These are phyloP conservation scores for Myodes glareolus DNA, from an alignment of 2,113 vertebrate species.

Conservation along the genomic window DNA sequence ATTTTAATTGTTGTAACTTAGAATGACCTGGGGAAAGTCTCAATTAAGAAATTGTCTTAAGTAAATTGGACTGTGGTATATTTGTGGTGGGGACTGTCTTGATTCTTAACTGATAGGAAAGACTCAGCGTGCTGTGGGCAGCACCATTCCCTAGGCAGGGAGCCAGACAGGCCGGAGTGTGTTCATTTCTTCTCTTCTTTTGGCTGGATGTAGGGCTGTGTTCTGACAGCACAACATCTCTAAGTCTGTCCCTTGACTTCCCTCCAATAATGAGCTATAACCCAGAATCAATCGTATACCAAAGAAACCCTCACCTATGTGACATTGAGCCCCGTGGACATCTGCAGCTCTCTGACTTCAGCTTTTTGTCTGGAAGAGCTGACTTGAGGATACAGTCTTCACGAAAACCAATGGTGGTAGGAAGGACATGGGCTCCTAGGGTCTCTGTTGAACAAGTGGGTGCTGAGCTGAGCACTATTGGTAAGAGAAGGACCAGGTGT, in stretches of 20 bases:
- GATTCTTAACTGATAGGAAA: not conserved
- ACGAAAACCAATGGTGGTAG: not conserved
- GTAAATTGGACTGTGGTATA: not conserved
- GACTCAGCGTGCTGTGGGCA: not conserved
- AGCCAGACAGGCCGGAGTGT: not conserved
- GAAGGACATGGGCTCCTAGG: not conserved
- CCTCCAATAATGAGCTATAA: not conserved
- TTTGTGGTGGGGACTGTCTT: not conserved
- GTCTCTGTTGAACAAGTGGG: not conserved
- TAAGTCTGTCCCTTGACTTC: not conserved
- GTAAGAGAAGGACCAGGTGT: not conserved
- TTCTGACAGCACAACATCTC: too few species aligned
- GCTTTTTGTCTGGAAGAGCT: not conserved
- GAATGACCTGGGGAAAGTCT: not conserved
- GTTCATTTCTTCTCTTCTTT: not conserved
- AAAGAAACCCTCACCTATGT: not conserved
- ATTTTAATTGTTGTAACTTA: not conserved
- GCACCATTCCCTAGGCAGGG: not conserved
- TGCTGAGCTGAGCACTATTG: fast-evolving
- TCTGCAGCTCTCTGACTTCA: not conserved
- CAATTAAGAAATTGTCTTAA: not conserved
- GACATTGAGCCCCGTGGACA: fast-evolving
- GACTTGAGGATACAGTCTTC: not conserved
- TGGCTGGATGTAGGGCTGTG: not conserved
- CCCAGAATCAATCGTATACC: not conserved